Percentiles rank a stretch among this genome's conserved stretches.
Evolutionary conservation across 2,797 vertebrate species (phyloP).

Genomic region (Mormyrops attenuatus): DNA sequence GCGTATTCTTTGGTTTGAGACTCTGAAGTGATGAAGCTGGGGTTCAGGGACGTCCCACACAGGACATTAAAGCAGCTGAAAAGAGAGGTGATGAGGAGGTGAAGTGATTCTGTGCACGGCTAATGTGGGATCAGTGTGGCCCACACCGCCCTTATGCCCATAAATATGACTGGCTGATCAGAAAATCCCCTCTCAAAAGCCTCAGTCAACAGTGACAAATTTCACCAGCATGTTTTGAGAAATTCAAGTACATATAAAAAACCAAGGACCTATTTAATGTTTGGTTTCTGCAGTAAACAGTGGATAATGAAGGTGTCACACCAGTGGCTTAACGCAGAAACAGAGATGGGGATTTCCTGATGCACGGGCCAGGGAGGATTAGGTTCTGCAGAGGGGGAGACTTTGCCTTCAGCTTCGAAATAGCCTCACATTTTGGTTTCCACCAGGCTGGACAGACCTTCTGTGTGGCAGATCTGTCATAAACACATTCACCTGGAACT

Average conservation of each 20-base stretch:
- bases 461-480: background rate
- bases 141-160: background rate
- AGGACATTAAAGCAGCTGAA: background rate
- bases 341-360: background rate
- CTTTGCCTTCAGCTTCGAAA: background rate
- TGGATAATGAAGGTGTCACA: slow-evolving; percentile 16
- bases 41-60: background rate
- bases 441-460: background rate
- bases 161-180: background rate
- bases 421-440: background rate
- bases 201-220: background rate
- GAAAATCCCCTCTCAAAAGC: background rate
- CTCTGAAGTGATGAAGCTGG: background rate
- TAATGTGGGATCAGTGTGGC: background rate
- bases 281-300: background rate
- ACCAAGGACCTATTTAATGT: background rate
- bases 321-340: background rate
- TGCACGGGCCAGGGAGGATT: background rate
- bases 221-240: background rate
- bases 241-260: background rate
- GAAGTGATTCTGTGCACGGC: background rate
- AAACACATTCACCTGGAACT: background rate
- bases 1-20: background rate
- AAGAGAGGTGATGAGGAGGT: background rate
- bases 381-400: background rate